Conservation (phyloP, 2,113 vertebrate genomes). For the Cyprinus carpio region DNA sequence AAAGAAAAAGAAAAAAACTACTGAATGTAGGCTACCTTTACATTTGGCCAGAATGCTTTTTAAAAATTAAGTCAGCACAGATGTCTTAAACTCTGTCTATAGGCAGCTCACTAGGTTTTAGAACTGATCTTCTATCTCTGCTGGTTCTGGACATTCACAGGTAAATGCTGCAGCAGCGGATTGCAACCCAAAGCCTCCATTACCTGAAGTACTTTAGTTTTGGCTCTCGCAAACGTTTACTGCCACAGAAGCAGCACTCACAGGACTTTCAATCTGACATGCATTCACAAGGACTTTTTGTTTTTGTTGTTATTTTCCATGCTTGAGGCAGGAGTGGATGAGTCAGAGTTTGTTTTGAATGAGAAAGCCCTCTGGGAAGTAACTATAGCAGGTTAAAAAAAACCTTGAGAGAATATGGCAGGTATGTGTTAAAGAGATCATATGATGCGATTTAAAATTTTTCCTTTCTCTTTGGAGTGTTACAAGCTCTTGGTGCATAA, state of each 20-base stretch:
- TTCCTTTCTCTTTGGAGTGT: too few relatives aligned
- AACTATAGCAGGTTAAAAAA: neutral
- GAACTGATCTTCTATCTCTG: neutral
- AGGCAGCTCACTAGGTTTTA: neutral
- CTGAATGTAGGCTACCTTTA: neutral
- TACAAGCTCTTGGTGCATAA: too few relatives aligned
- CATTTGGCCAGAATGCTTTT: neutral
- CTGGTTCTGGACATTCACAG: too few relatives aligned
- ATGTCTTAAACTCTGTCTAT: too few relatives aligned
- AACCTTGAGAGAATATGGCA: slow-evolving; percentile 1
- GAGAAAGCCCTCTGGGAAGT: neutral
- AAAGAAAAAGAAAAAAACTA: neutral
- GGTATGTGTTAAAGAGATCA: neutral
- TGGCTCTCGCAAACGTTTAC: neutral
- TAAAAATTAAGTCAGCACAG: neutral
- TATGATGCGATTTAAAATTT: too few relatives aligned
- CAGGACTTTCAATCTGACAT: neutral
- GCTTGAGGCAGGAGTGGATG: neutral
- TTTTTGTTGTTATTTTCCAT: neutral
- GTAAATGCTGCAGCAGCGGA: neutral
- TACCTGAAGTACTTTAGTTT: neutral
- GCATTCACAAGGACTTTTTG: neutral
- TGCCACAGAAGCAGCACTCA: neutral
- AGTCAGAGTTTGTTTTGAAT: slow-evolving; percentile 10
- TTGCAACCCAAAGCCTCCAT: neutral